phyloP scores from a whole-genome alignment of 2,888 invertebrate species.

The Chalcosyrphus nemorum region DNA sequence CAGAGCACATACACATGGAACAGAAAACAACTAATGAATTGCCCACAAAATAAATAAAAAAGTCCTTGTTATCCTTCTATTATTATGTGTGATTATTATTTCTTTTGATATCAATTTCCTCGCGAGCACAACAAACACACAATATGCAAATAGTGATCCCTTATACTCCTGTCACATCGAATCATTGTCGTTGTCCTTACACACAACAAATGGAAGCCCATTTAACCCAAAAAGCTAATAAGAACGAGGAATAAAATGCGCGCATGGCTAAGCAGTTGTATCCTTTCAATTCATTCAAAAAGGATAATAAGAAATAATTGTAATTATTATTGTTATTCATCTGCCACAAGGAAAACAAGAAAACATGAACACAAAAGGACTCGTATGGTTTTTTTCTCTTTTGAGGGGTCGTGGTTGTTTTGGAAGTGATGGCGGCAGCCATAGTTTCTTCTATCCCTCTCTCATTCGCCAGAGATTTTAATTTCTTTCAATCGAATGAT shows the following conservation, averaged over 20 bases:
- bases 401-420: constrained; percentile 16
- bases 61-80: constrained; percentile 51
- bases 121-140: constrained; percentile 33
- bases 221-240: constrained; percentile 56
- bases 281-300: constrained; percentile 64
- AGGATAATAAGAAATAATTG: constrained; percentile 66
- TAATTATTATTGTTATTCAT: constrained; percentile 72
- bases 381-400: constrained; percentile 3
- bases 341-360: constrained; percentile 69
- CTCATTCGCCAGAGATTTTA: constrained; percentile 54
- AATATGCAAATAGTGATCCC: constrained; percentile 58
- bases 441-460: constrained; percentile 35
- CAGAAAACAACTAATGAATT: constrained; percentile 62
- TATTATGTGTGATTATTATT: constrained; percentile 45
- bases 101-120: constrained; percentile 57
- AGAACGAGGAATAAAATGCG: constrained; percentile 75
- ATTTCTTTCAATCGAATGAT: constrained; percentile 72
- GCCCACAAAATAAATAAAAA: constrained; percentile 68
- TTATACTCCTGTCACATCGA: constrained; percentile 66
- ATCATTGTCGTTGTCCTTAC: constrained; percentile 38
- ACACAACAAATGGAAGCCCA: constrained; percentile 19
- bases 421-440: constrained; percentile 56
- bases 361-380: constrained; percentile 36
- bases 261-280: constrained; percentile 75
- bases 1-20: background rate